Evolutionary conservation across 2,113 vertebrate species (phyloP), one percentile per base, ranked within the genome.

Genomic region (Dromaius novaehollandiae): DNA sequence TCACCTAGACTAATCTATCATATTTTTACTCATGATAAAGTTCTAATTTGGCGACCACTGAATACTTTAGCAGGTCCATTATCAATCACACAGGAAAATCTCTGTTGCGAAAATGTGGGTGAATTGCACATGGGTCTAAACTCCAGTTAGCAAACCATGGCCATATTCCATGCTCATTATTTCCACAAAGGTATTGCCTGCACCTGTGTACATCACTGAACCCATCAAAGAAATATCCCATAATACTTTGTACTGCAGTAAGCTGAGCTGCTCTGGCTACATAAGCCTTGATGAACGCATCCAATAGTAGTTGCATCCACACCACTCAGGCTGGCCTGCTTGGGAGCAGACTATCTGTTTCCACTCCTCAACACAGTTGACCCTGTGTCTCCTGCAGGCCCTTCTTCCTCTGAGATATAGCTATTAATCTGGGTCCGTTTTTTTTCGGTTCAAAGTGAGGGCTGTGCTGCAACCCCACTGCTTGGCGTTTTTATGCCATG

Each of bases 131-230:
- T 42, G 21, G 25, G 24, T 82, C 76, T 81, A 65, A 86, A 69
- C 8, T 48, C 26, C 0, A 1, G 44, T 93, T 78, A 86, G 17
- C 8, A 81, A 77, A 63, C n/a, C 3, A 6, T 51, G 22, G 32
- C 36, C 20, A 24, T 34, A 66, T 61, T 63, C 44, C 4, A 5
- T 38, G 17, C 22, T 63, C 0, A 1, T n/a, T 73, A 56, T 70
- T 90, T 93, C 51, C 18, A 42, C 25, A 48, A 44, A 73, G 15
- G 19, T 15, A 60, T 38, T 74, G 10, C n/a, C 22, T 28, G 17
- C 3, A 53, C 5, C 6, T 0, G 0, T 61, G 38, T 86, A n/a
- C 22, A 32, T 48, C 64, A 64, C 32, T 74, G 58, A 86, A 63
- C 3, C 11, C 18, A 48, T 36, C 34, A 36, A 84, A 88, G 16